Evolutionary conservation across 30 jellyfish, hydroid and myxozoan species (phyloP), one percentile per base, ranked within the genome.

Genomic region (Hydra vulgaris): DNA sequence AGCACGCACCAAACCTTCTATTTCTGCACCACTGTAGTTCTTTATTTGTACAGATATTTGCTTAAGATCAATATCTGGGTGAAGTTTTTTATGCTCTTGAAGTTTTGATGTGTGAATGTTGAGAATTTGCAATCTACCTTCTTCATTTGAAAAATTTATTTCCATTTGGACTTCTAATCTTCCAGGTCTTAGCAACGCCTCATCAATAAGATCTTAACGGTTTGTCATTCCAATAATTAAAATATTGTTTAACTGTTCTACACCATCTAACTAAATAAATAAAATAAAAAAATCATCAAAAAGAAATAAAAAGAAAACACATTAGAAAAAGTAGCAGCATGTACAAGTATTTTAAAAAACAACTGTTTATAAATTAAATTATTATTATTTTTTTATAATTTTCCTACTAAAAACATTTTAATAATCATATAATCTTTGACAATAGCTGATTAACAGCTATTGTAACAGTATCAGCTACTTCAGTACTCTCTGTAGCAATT

Each of bases 11-110:
- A 94, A 79, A 16, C 99, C 99, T 71, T 89, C 99, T 0, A 94
- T 76, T 82, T 94, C 99, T 8, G 99, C 99, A 52, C 99, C 99
- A 80, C 99, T 94, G 87, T 79, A 94, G 81, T 94, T 94, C 85
- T 94, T 94, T 18, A 96, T 94, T 82, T 79, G 87, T 21, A 77
- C 71, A 1, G 99, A 94, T 12, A 94, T 85, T 5, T 25, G 83
- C 0, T 83, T 76, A 53, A 94, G 80, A 8, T 79, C 81, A 0
- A 94, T 95, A 67, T 82, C 95, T 15, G 27, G 40, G 19, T 78
- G 94, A 7, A 94, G 78, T 80, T 89, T 94, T 0, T 85, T 40
- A 72, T 25, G 72, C 19, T 85, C 95, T 54, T 73, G 78, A 18
- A 94, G 95, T 19, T 66, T 72, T 1, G 87, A 79, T 0, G 99